Evolutionary conservation across 2,888 invertebrate genomes (phyloP).

Genomic region (Ectobius pallidus): DNA sequence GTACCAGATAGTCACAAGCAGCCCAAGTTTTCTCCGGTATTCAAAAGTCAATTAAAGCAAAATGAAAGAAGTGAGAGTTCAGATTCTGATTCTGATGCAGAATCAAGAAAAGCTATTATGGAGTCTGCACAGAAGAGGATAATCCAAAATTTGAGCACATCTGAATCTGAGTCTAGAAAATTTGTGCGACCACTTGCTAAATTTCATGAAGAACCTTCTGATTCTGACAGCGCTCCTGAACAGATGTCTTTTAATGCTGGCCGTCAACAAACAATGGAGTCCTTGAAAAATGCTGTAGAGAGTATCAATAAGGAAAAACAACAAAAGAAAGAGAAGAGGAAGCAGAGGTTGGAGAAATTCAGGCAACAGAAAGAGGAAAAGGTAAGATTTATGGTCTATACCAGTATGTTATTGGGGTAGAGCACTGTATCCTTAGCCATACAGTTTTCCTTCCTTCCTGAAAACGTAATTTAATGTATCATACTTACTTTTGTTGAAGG

Average conservation of each 20-base stretch:
- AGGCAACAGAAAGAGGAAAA: constrained; percentile 42
- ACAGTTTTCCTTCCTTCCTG: too few relatives aligned
- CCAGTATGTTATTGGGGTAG: too few relatives aligned
- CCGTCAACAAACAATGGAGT: constrained; percentile 16
- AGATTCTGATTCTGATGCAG: constrained; percentile 43
- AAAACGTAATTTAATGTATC: too few relatives aligned
- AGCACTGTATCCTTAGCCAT: too few relatives aligned
- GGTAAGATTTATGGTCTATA: constrained; percentile 28
- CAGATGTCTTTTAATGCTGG: constrained; percentile 29
- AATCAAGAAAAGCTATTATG: constrained; percentile 39
- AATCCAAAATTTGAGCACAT: constrained; percentile 38
- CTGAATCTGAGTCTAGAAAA: constrained; percentile 38
- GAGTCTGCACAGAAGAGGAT: constrained; percentile 39
- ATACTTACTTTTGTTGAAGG: too few relatives aligned
- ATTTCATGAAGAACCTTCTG: constrained; percentile 9
- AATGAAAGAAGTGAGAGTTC: not conserved
- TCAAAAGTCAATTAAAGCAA: not conserved
- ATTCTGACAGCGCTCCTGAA: constrained; percentile 40
- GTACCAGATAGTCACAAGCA: too few relatives aligned
- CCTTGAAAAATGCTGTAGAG: constrained; percentile 31
- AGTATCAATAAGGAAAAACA: constrained; percentile 33
- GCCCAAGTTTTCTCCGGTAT: not conserved
- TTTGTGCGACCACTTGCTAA: not conserved
- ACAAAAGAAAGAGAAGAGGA: constrained; percentile 36
- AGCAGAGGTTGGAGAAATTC: constrained; percentile 36